Percentiles rank a stretch among this genome's conserved stretches.
Conservation (phyloP, 2,888 invertebrate species). For the Trissolcus brochymenae region DNA sequence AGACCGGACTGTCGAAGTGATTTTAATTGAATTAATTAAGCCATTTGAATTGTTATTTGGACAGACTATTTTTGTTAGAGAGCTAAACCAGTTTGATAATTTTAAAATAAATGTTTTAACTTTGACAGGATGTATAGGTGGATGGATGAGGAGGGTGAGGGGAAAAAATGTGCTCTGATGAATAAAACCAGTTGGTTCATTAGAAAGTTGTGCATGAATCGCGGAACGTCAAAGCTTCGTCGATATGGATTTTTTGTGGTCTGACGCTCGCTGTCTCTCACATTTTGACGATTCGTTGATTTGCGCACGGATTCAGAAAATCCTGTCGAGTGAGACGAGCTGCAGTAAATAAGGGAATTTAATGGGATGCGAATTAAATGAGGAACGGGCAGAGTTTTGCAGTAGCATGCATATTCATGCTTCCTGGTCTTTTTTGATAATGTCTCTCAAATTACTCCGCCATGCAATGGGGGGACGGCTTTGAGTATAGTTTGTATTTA, state of each 20-base stretch:
- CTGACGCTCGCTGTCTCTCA: constrained; percentile 40
- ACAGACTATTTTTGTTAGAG: too few relatives aligned
- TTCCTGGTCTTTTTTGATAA: constrained; percentile 62
- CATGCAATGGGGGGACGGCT: constrained; percentile 55
- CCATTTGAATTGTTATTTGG: too few relatives aligned
- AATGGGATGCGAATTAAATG: constrained; percentile 59
- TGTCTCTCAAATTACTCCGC: constrained; percentile 59
- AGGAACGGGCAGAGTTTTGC: constrained; percentile 57
- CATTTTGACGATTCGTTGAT: constrained; percentile 57
- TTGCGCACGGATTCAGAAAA: constrained; percentile 58
- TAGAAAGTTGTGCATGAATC: constrained; percentile 30
- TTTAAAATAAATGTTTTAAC: too few relatives aligned
- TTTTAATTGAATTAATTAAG: too few relatives aligned
- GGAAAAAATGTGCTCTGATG: background rate
- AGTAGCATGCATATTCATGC: constrained; percentile 59
- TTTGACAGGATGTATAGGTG: background rate
- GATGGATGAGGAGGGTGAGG: background rate
- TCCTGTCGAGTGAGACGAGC: constrained; percentile 59
- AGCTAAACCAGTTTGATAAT: too few relatives aligned
- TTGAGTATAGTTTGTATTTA: constrained; percentile 60
- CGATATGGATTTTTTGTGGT: constrained; percentile 29
- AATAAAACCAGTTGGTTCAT: constrained; percentile 26
- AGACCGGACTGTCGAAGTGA: too few relatives aligned
- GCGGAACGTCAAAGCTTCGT: constrained; percentile 24
- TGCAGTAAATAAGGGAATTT: constrained; percentile 58